Evolutionary conservation across 2,888 invertebrate genomes (phyloP).

Genomic region (Chelonus formosanus): DNA sequence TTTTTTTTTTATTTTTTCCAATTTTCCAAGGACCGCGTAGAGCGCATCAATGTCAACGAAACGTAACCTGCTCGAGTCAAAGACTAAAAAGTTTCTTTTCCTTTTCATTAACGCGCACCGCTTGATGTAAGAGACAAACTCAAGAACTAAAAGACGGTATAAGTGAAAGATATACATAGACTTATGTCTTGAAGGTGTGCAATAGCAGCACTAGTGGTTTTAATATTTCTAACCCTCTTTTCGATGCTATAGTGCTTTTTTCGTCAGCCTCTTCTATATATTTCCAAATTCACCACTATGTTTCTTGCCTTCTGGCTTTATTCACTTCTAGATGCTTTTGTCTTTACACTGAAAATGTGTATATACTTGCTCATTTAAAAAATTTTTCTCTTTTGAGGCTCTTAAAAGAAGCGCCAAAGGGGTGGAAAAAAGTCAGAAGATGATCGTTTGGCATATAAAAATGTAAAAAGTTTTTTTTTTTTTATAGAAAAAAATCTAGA

Average conservation of each 20-base stretch:
- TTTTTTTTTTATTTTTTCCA: constrained; percentile 23
- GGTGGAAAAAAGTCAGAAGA: not conserved
- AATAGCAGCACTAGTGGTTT: not conserved
- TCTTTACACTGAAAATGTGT: constrained; percentile 51
- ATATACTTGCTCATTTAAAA: constrained; percentile 58
- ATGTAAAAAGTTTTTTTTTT: constrained; percentile 13
- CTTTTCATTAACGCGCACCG: constrained; percentile 39
- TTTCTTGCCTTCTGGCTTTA: constrained; percentile 34
- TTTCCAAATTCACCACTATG: constrained; percentile 18
- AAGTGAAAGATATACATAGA: not conserved
- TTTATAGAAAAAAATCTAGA: not conserved
- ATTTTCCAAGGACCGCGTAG: not conserved
- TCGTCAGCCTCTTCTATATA: constrained; percentile 22
- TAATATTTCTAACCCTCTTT: constrained; percentile 25
- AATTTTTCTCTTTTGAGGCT: constrained; percentile 44
- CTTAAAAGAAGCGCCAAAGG: constrained; percentile 25
- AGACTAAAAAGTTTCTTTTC: constrained; percentile 38
- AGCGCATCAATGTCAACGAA: constrained; percentile 4
- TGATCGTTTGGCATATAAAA: not conserved
- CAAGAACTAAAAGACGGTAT: constrained; percentile 31
- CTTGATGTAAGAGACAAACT: constrained; percentile 10
- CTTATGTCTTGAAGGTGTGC: constrained; percentile 10
- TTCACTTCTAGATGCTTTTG: constrained; percentile 52
- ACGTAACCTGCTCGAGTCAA: constrained; percentile 32
- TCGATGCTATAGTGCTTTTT: constrained; percentile 33